Evolutionary conservation across 2,113 vertebrate species (phyloP).

Genomic region (Hippocampus guttulatus): DNA sequence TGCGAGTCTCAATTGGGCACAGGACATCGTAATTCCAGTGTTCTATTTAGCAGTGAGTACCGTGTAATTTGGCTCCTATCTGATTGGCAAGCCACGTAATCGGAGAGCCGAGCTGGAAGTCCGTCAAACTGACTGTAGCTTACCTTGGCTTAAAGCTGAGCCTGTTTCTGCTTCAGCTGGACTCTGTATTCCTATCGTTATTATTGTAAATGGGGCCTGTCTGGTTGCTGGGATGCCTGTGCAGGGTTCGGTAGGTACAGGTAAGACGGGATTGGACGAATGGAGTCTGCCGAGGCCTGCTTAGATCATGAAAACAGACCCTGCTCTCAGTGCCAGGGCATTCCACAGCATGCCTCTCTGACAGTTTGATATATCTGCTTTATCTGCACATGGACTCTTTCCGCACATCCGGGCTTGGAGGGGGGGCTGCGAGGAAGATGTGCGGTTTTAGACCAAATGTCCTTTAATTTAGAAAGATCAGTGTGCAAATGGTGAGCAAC

Average conservation of each 20-base stretch:
- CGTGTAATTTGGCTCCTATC: conserved; percentile 48
- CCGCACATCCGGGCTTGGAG: conserved; percentile 47
- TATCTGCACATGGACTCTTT: conserved; percentile 64
- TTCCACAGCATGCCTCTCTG: conserved; percentile 60
- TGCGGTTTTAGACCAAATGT: conserved; percentile 17
- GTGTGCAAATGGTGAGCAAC: neutral
- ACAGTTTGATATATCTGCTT: conserved; percentile 68
- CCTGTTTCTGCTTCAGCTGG: conserved; percentile 31
- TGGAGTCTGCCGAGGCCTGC: conserved; percentile 21
- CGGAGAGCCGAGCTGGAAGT: conserved; percentile 41
- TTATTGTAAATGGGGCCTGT: conserved; percentile 14
- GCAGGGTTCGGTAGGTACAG: conserved; percentile 37
- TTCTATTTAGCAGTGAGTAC: conserved; percentile 20
- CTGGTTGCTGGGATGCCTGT: conserved; percentile 22
- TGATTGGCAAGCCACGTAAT: conserved; percentile 56
- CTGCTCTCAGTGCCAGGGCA: conserved; percentile 58
- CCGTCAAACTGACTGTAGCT: conserved; percentile 34
- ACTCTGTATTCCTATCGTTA: conserved; percentile 39
- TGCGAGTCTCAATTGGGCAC: conserved; percentile 19
- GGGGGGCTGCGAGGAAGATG: conserved; percentile 23
- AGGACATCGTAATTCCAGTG: conserved; percentile 15
- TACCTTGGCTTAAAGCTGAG: conserved; percentile 33
- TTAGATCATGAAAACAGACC: conserved; percentile 48
- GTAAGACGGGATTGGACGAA: conserved; percentile 32
- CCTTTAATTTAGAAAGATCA: conserved; percentile 7